A percentile compares a stretch with the other conserved stretches of the same genome.
These are phyloP conservation scores for Amphibalanus amphitrite DNA, from an alignment of 1,140 invertebrate species.

Conservation along the genomic window DNA sequence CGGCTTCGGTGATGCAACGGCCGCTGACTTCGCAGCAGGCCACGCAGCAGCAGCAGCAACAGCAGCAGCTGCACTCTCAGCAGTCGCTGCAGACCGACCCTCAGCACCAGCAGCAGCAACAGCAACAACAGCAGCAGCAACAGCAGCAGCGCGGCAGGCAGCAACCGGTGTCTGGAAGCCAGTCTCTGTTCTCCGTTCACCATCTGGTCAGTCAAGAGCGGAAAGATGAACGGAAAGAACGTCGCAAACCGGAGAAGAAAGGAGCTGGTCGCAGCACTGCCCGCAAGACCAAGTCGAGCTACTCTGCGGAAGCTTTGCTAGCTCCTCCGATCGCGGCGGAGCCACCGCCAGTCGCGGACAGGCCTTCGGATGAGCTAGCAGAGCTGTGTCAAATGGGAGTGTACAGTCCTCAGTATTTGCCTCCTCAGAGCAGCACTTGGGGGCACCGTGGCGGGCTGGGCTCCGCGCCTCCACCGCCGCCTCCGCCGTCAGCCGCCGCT, in stretches of 20 bases:
- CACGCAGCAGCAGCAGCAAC: too few relatives aligned
- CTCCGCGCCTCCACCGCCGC: too few relatives aligned
- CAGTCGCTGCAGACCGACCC: neutral
- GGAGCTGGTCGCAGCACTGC: too few relatives aligned
- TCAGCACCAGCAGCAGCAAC: too few relatives aligned
- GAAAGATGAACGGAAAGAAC: neutral
- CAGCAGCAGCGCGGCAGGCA: neutral
- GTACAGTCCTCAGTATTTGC: neutral
- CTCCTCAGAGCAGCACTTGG: neutral
- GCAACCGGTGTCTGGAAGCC: neutral
- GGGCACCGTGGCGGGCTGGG: neutral
- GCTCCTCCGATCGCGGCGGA: neutral
- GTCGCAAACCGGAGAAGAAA: neutral
- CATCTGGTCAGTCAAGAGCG: neutral
- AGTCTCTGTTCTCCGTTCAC: neutral
- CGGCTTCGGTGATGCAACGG: too few relatives aligned
- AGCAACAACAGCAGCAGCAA: too few relatives aligned
- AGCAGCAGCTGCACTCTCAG: neutral
- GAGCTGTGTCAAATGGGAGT: neutral
- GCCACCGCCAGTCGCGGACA: neutral
- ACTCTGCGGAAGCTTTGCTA: neutral
- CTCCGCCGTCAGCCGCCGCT: too few relatives aligned
- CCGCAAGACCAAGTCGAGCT: neutral
- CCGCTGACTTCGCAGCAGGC: too few relatives aligned
- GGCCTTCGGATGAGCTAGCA: neutral